Evolutionary conservation across 2,888 invertebrate genomes (phyloP), one percentile per base, ranked within the genome.

Genomic region (Leucozona laternaria): DNA sequence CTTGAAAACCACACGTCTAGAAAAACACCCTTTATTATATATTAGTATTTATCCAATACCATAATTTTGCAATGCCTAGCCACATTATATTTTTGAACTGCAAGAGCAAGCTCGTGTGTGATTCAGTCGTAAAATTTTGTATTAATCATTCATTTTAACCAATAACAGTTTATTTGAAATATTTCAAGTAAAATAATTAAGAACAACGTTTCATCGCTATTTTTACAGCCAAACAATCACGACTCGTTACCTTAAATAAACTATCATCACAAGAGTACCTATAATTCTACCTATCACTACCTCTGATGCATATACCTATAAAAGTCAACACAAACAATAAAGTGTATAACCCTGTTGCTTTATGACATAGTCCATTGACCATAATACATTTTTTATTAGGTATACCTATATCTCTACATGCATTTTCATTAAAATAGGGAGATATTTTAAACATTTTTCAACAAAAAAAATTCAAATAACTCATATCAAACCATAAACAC

Each of bases 401-500:
- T 2, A 4, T 4, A 20, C 7, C 7, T 1, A 7, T 22, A 20
- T 3, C 7, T 1, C 6, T 22, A 20, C 60, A 76, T 40, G 34
- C 31, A 68, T 68, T 79, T 60, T 60, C 40, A 62, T 28, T n/a
- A n/a, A 48, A 25, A 4, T 48, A 37, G 28, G 2, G 0, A 28
- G 4, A 28, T 5, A 15, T 62, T 3, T 37, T 22, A 43, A 72
- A 45, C 50, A 53, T 57, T 8, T 8, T 31, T 50, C 4, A 40
- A 45, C 37, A 37, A 34, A 50, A 53, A 73, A 25, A 66, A n/a
- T n/a, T n/a, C n/a, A n/a, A 72, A 72, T 70, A 40, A 55, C 37
- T 31, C 45, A 62, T 76, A 79, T 48, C 62, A 55, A 71, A 80
- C 80, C 80, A 76, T 77, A 77, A 66, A 80, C 62, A 68, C 73